Base-by-base conservation (phyloP, 2,113 vertebrate genomes). In the Maccullochella peelii region DNA sequence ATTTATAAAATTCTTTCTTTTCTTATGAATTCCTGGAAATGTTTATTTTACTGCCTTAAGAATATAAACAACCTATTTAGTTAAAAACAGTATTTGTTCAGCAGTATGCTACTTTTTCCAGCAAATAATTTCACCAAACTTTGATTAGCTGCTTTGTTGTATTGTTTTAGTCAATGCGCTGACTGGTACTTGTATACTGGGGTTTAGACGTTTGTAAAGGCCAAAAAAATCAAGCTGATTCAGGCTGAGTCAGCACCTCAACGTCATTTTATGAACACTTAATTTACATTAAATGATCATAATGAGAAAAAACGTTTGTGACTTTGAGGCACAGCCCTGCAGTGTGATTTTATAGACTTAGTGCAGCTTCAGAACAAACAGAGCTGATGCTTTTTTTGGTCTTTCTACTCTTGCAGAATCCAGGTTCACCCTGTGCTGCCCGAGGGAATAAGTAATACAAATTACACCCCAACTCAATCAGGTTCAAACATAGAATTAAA, bases 171-270 rank as follows among this genome's bases (percentile, higher is more conserved):
- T 63, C 59, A 71, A 1, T 54, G 10, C 30, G n/a, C 62, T 65
- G 70, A 4, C 44, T 61, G 49, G n/a, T 40, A 36, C 50, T 1
- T 58, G 0, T 44, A 21, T 25, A 18, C 0, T 2, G 2, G 1
- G 2, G 18, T 69, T 58, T 55, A 68, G 8, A 44, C 8, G 9
- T 62, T 61, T 0, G 0, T 4, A 50, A 27, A 9, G 10, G 21
- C n/a, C 16, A 44, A 52, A 50, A 42, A 47, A 69, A 11, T 63
- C 20, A 21, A 75, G 12, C 30, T 12, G 8, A 14, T 18, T 65
- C 36, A 76, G 63, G 27, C 63, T 83, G 75, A 85, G 55, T 77
- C 88, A 83, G 57, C 57, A 66, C 18, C 21, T 66, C 57, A 62
- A 1, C 33, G n/a, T 68, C 4, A 14, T 71, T 59, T 71, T 55